Evolutionary conservation across 2,797 vertebrate species (phyloP), one percentile per base, ranked within the genome.

Genomic region (Sebastes itinus): DNA sequence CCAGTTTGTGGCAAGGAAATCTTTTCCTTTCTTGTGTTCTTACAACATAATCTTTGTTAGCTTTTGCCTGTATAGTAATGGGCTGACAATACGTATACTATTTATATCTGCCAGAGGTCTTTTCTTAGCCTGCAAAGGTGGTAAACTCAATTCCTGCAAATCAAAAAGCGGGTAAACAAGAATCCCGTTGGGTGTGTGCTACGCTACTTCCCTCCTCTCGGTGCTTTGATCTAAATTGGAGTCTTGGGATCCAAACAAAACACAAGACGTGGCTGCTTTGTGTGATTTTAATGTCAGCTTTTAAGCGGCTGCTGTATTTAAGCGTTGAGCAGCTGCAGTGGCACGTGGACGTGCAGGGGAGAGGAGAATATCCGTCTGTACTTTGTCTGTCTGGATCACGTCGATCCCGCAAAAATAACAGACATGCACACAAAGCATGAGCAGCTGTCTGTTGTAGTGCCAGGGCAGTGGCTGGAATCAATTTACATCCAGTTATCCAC

Each of bases 161-260:
- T 75, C 65, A 71, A 68, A 62, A 65, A 65, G 11, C 23, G 59
- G 46, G 35, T 75, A 78, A 88, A 76, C 68, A 78, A 35, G 38
- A 54, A 27, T 62, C 38, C 20, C 72, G 58, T 1, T 77, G 73
- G 84, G 80, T 78, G 80, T 77, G 16, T 72, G 10, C 72, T 60
- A 14, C 49, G 38, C 71, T 79, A 54, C 74, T 68, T 54, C 76
- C 60, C 49, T 58, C 58, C 33, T 72, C 71, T 32, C 58, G 2
- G 14, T 3, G 63, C 81, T 88, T 82, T 87, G 74, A 87, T 88
- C 81, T 88, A 86, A 87, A 91, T 81, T 68, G 73, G 54, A 76
- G 69, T 69, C 64, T 23, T 38, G 76, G 33, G 54, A 68, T 74
- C 30, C 68, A 76, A 87, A 72, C 54, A 54, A 74, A 81, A 79